Conservation (phyloP, 2,113 vertebrate species). For the Sinocyclocheilus rhinocerous region DNA sequence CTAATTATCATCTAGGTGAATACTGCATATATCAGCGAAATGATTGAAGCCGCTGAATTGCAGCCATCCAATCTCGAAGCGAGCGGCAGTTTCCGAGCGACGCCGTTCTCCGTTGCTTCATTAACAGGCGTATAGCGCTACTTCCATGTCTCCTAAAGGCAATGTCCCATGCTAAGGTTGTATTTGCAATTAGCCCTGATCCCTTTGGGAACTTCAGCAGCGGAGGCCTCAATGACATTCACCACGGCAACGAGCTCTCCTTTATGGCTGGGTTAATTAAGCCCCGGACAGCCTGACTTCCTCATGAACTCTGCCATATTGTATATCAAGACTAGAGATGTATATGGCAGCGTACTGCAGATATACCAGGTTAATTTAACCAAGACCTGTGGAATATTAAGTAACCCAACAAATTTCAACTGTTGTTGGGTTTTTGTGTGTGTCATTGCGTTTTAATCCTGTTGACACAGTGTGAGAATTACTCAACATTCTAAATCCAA, state of each 20-base stretch:
- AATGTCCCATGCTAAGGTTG: conserved; percentile 54
- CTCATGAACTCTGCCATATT: conserved; percentile 29
- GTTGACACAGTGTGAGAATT: background rate
- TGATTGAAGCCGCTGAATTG: conserved; percentile 10
- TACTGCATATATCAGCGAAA: conserved; percentile 4
- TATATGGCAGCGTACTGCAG: background rate
- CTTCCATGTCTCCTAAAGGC: conserved; percentile 47
- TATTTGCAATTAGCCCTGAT: conserved; percentile 57
- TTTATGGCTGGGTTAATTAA: conserved; percentile 57
- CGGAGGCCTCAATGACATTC: conserved; percentile 56
- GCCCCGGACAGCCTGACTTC: conserved; percentile 43
- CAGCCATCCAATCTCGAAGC: background rate
- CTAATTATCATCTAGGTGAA: conserved; percentile 32
- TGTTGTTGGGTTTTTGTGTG: background rate
- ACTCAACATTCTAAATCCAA: background rate
- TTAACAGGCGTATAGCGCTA: conserved; percentile 32
- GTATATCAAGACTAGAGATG: conserved; percentile 8
- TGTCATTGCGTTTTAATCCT: background rate
- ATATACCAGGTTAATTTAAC: background rate
- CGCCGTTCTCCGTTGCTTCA: conserved; percentile 19
- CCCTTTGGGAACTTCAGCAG: conserved; percentile 50
- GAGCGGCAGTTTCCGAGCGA: conserved; percentile 15
- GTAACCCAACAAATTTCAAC: background rate
- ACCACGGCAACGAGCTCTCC: conserved; percentile 36
- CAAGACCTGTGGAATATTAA: conserved; percentile 1